These are phyloP conservation scores for Cheilosia urbana DNA, from an alignment of 2,888 invertebrate genomes.

Conservation along the genomic window DNA sequence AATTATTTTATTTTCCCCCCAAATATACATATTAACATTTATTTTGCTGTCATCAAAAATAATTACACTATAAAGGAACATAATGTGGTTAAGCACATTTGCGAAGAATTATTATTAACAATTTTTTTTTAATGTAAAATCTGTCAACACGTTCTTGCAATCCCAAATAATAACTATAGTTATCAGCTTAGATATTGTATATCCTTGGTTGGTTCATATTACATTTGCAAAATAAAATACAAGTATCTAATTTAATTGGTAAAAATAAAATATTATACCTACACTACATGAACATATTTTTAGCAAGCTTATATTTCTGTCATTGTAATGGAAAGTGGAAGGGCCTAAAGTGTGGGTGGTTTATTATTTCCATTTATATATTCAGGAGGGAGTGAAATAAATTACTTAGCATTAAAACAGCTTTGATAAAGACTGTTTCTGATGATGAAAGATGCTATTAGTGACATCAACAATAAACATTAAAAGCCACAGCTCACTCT, in stretches of 20 bases:
- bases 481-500: no score
- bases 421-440: no score
- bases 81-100: slow-evolving; percentile 33
- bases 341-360: slow-evolving; percentile 30
- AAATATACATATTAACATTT: slow-evolving; percentile 52
- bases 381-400: no score
- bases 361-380: no score
- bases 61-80: slow-evolving; percentile 32
- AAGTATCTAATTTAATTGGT: slow-evolving; percentile 36
- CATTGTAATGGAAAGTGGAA: slow-evolving; percentile 28
- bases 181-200: slow-evolving; percentile 29
- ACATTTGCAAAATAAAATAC: slow-evolving; percentile 16
- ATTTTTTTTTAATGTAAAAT: slow-evolving; percentile 29
- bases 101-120: slow-evolving; percentile 27
- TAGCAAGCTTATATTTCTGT: slow-evolving; percentile 64
- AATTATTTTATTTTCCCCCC: slow-evolving; percentile 1
- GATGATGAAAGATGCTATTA: no score
- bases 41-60: slow-evolving; percentile 62
- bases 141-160: slow-evolving; percentile 35
- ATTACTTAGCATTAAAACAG: no score
- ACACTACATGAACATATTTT: slow-evolving; percentile 35
- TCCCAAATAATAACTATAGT: slow-evolving; percentile 2
- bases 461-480: no score
- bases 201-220: slow-evolving; percentile 48
- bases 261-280: not conserved